Conservation (phyloP, 2,888 invertebrate species). For the Eucera pruinosa region DNA sequence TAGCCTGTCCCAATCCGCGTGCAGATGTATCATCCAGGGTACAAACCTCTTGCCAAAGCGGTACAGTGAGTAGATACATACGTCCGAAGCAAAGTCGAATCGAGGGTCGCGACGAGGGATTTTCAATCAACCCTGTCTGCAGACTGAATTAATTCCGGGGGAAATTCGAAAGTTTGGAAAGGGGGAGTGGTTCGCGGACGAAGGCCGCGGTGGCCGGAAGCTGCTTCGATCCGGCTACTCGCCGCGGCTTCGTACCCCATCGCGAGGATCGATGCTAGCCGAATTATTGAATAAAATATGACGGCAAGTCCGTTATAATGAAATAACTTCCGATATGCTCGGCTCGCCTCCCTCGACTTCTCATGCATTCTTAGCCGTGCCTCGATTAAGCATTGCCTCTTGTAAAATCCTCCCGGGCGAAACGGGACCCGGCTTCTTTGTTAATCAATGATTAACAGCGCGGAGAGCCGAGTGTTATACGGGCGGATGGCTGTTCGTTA, state of each 20-base stretch:
- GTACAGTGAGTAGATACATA: no score
- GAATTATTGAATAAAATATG: conserved; percentile 61
- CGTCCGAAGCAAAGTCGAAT: no score
- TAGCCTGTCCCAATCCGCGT: no score
- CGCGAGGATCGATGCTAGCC: conserved; percentile 40
- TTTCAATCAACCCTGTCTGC: conserved; percentile 52
- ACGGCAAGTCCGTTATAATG: conserved; percentile 47
- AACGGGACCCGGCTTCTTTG: conserved; percentile 9
- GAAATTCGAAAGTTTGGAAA: conserved; percentile 62
- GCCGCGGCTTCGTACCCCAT: conserved; percentile 29
- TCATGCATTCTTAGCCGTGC: conserved; percentile 18
- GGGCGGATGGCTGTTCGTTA: conserved; percentile 5
- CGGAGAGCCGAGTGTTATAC: no score
- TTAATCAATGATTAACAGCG: conserved; percentile 40
- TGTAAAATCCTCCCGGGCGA: conserved; percentile 6
- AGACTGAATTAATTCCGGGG: conserved; percentile 57
- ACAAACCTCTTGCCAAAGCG: no score
- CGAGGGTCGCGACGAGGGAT: conserved; percentile 9
- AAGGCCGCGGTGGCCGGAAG: conserved; percentile 20
- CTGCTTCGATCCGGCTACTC: conserved; percentile 14
- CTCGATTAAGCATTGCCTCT: conserved; percentile 3
- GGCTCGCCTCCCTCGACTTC: conserved; percentile 7
- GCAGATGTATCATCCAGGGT: no score
- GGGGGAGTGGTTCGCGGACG: conserved; percentile 20
- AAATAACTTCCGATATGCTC: conserved; percentile 50